A percentile compares a stretch with the other conserved stretches of the same genome.
Evolutionary conservation across 2,888 invertebrate species (phyloP).

Genomic region (Oscheius sp.): DNA sequence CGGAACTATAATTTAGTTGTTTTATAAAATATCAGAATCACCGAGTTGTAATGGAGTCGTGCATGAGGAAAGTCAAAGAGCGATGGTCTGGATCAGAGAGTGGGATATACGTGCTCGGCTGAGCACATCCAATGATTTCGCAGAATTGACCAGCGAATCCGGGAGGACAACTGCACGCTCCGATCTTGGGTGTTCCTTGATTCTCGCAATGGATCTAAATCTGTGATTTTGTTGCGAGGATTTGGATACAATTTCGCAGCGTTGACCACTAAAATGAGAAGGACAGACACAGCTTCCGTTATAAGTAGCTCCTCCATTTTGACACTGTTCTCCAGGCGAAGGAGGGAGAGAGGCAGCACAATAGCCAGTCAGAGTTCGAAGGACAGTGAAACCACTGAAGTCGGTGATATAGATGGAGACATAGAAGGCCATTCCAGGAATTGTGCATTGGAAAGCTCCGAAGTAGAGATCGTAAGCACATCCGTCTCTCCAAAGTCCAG

Average conservation of each 20-base stretch:
- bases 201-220: constrained; percentile 40
- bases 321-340: constrained; percentile 41
- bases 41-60: constrained; percentile 44
- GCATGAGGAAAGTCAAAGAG: constrained; percentile 46
- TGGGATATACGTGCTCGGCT: constrained; percentile 35
- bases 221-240: background rate
- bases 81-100: constrained; percentile 36
- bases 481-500: constrained; percentile 54
- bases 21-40: background rate
- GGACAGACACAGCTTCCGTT: constrained; percentile 50
- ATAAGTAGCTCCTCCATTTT: constrained; percentile 53
- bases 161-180: constrained; percentile 42
- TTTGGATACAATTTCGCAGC: constrained; percentile 35
- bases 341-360: constrained; percentile 41
- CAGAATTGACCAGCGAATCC: constrained; percentile 50
- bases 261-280: constrained; percentile 45
- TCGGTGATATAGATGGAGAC: constrained; percentile 50
- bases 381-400: constrained; percentile 40
- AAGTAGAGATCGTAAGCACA: constrained; percentile 60
- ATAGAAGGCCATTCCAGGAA: constrained; percentile 43
- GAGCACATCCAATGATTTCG: constrained; percentile 36
- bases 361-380: constrained; percentile 47
- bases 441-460: constrained; percentile 50
- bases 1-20: constrained; percentile 22
- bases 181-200: constrained; percentile 45